Evolutionary conservation across 2,888 invertebrate species (phyloP), one percentile per base, ranked within the genome.

Genomic region (Luperina nickerlii): DNA sequence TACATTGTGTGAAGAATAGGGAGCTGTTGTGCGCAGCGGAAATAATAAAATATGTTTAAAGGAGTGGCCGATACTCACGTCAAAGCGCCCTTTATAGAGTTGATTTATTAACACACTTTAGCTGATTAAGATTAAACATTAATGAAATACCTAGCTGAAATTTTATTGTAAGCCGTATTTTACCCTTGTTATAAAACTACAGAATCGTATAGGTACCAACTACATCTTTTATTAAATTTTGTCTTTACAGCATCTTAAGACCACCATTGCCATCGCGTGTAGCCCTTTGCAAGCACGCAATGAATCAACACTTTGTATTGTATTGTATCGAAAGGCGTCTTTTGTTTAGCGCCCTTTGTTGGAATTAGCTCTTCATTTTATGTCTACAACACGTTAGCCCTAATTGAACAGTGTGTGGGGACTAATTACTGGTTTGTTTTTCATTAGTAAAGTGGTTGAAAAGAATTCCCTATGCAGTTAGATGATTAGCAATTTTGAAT

Each of bases 261-360:
- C 79, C 85, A 85, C 72, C 83, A 88, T 77, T 86, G 76, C 79
- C 82, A 86, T 90, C 79, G 90, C 90, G 85, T 89, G 91, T 81
- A 74, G 62, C 81, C 69, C 76, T 73, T 85, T 70, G 42, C 63
- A 62, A 89, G 82, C 85, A 88, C 87, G 83, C 85, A 87, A 87
- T 92, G 90, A 92, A 86, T 93, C 92, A 92, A 90, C 93, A 91
- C 84, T 79, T 90, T 89, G 84, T 84, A 90, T 91, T 89, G 84
- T 83, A 90, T 90, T 90, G 88, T 83, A 82, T 85, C 70, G 74
- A 90, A 87, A 91, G 90, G 83, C 89, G 90, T 88, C 92, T 91
- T 94, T 94, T 94, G 94, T 94, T 91, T 88, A 86, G 69, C 79
- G 78, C 87, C 87, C 89, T 90, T 92, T 91, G 90, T 90, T 89